Evolutionary conservation across 2,113 vertebrate genomes (phyloP), one percentile per base, ranked within the genome.

Genomic region (Lontra canadensis): DNA sequence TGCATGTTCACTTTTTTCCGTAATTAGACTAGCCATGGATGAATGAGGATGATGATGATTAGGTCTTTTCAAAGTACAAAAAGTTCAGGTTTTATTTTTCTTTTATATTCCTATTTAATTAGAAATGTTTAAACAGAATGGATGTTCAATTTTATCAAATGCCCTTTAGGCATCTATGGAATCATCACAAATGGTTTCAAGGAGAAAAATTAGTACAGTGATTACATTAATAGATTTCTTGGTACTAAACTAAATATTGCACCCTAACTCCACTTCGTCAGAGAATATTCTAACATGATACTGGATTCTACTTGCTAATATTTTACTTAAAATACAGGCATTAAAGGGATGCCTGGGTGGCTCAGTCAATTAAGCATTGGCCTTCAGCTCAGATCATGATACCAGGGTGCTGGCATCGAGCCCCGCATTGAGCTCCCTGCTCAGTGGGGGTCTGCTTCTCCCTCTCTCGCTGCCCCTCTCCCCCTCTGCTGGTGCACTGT

Each of bases 281-380:
- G 1, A 61, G 25, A 71, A 80, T 44, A 52, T 86, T 69, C 21
- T 67, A 88, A 74, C 29, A 88, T 42, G 93, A 82, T 47, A 81
- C 31, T n/a, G 13, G 31, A 57, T 44, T 83, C 67, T 76, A 14
- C 29, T 55, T 86, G 73, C 61, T 90, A 71, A 81, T 63, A 65
- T 65, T 96, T 94, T 65, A 82, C 55, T 88, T 96, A 94, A 90
- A 94, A 94, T 57, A 88, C 4, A 69, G 15, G 25, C 26, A 83
- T n/a, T 65, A 52, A 73, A 65, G 63, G 63, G 63, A 14, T 12
- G 14, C 29, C 29, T 34, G 2, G 63, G 63, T 65, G 63, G 63
- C 63, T 65, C 29, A 3, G 63, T 65, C 29, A 7, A 31, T 65
- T 65, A 65, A 65, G 63, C 29, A 55, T 34, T 31, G 6, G 63